Evolutionary conservation across 2,113 vertebrate genomes (phyloP).

Genomic region (Callospermophilus lateralis): DNA sequence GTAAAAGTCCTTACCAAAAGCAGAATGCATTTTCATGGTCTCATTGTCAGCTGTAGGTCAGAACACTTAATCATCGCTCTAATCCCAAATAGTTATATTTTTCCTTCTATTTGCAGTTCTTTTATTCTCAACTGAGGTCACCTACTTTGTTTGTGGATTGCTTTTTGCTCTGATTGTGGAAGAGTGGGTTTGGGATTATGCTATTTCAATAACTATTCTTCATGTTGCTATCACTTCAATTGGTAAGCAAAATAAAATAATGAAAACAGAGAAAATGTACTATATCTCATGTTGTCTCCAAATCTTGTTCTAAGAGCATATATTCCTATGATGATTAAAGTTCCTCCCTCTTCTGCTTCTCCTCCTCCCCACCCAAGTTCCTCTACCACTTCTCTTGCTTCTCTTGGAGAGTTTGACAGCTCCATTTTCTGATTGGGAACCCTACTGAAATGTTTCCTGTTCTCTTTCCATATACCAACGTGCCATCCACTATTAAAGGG

Average conservation of each 20-base stretch:
- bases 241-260: constrained; percentile 84
- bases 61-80: not conserved
- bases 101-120: constrained; percentile 81
- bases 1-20: not conserved
- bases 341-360: not conserved
- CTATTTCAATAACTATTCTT: constrained; percentile 90
- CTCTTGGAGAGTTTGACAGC: not conserved
- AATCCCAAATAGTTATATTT: not conserved
- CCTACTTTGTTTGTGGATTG: constrained; percentile 91
- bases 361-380: not conserved
- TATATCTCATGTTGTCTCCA: not conserved
- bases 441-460: not conserved
- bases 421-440: not conserved
- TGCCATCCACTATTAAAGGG: not conserved
- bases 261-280: not conserved
- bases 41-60: constrained; percentile 9
- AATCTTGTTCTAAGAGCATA: not conserved
- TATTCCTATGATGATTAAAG: not conserved
- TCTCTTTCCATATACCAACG: not conserved
- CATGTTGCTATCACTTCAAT: constrained; percentile 90
- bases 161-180: constrained; percentile 91
- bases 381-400: not conserved
- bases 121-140: constrained; percentile 90
- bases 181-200: constrained; percentile 94
- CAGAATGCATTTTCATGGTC: not conserved